Conservation (phyloP, 1,140 invertebrate species). For the Amyelois transitella region DNA sequence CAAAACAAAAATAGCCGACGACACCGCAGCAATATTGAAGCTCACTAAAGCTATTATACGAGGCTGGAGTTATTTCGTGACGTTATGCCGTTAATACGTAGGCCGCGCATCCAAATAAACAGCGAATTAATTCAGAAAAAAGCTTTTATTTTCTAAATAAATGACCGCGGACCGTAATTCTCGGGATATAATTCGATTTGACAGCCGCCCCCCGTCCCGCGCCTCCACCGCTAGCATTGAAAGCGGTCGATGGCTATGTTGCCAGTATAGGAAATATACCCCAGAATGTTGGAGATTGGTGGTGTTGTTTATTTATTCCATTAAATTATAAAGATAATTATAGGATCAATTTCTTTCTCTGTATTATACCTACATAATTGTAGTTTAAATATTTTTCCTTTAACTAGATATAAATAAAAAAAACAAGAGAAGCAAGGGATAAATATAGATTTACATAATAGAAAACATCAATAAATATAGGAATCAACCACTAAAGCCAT, state of each 20-base stretch:
- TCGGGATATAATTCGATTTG: slow-evolving; percentile 54
- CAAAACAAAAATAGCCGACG: slow-evolving; percentile 61
- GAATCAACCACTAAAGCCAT: too few relatives aligned
- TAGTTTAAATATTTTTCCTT: too few relatives aligned
- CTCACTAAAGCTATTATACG: background rate
- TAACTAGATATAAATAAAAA: too few relatives aligned
- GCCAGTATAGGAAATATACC: slow-evolving; percentile 16
- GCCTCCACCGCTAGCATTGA: slow-evolving; percentile 14
- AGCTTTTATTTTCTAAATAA: slow-evolving; percentile 45
- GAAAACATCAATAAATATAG: too few relatives aligned
- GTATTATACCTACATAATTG: too few relatives aligned
- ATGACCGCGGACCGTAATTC: slow-evolving; percentile 49
- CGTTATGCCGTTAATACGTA: slow-evolving; percentile 20
- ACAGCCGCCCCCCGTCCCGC: slow-evolving; percentile 46
- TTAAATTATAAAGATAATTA: too few relatives aligned
- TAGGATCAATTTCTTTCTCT: too few relatives aligned
- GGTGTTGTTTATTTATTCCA: too few relatives aligned
- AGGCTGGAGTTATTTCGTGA: slow-evolving; percentile 17
- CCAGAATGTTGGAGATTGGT: slow-evolving; percentile 9
- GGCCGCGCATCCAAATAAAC: slow-evolving; percentile 27
- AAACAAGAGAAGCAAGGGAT: too few relatives aligned
- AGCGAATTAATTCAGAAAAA: slow-evolving; percentile 51
- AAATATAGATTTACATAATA: too few relatives aligned
- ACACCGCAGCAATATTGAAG: slow-evolving; percentile 11
- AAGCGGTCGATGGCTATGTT: slow-evolving; percentile 57